These are phyloP conservation scores for Gobius niger DNA, from an alignment of 2,113 vertebrate genomes.

Conservation along the genomic window DNA sequence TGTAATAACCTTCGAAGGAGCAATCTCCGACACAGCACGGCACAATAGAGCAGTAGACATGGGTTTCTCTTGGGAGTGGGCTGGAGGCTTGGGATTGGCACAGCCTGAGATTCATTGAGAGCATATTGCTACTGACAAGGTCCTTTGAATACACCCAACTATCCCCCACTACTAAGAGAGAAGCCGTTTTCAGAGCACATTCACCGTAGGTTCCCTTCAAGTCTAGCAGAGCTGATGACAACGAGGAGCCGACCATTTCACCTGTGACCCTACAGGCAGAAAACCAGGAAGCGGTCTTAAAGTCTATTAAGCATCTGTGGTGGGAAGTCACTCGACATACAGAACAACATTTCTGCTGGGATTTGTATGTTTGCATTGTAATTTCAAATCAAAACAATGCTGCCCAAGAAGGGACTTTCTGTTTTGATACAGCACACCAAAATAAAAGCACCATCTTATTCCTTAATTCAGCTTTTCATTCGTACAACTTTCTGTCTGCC, in stretches of 20 bases:
- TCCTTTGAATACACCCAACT: conserved; percentile 70
- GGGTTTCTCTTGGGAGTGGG: conserved; percentile 49
- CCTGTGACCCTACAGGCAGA: conserved; percentile 27
- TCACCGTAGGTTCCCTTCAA: conserved; percentile 62
- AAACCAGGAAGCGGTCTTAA: too few relatives aligned
- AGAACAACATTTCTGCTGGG: too few relatives aligned
- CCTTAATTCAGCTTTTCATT: too few relatives aligned
- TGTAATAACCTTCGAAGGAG: conserved; percentile 69
- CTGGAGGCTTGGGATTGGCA: conserved; percentile 44
- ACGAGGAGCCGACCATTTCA: conserved; percentile 34
- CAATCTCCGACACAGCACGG: conserved; percentile 62
- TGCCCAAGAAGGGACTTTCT: too few relatives aligned
- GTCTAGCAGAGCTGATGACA: conserved; percentile 52
- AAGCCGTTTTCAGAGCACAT: conserved; percentile 72
- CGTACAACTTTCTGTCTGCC: too few relatives aligned
- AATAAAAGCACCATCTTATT: too few relatives aligned
- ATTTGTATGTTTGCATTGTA: too few relatives aligned
- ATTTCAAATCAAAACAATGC: too few relatives aligned
- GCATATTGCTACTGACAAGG: conserved; percentile 74
- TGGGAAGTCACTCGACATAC: too few relatives aligned
- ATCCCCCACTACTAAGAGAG: conserved; percentile 63
- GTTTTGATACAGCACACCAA: too few relatives aligned
- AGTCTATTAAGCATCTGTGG: conserved; percentile 1
- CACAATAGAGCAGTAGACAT: conserved; percentile 52
- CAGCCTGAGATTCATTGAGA: conserved; percentile 70